Evolutionary conservation across 2,113 vertebrate genomes (phyloP).

Genomic region (Dipodomys ordii): DNA sequence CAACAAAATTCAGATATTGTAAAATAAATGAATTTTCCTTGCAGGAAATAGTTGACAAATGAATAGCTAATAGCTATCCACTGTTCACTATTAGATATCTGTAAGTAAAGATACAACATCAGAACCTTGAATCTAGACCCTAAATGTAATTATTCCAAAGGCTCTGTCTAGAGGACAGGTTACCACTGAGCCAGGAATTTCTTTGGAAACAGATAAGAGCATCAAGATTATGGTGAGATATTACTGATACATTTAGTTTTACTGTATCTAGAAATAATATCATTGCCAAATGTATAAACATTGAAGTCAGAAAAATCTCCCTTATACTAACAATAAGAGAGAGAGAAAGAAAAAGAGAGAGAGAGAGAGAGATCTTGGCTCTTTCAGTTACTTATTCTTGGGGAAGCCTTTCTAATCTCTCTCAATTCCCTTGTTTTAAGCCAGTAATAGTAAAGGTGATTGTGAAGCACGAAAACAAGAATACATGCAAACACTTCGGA

Average conservation of each 20-base stretch:
- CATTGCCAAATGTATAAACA: not conserved
- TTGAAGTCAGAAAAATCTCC: not conserved
- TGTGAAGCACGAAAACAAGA: not conserved
- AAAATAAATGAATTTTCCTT: not conserved
- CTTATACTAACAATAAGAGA: not conserved
- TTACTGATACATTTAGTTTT: not conserved
- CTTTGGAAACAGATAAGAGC: not conserved
- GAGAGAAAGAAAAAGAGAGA: no score
- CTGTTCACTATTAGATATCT: conserved; percentile 10
- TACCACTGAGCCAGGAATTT: not conserved
- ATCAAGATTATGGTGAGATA: not conserved
- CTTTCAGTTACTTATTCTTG: no score
- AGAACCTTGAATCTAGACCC: not conserved
- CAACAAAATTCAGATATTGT: not conserved
- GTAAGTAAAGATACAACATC: not conserved
- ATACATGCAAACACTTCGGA: not conserved
- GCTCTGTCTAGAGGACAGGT: not conserved
- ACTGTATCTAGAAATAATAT: not conserved
- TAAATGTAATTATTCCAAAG: not conserved
- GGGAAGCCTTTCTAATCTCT: not conserved
- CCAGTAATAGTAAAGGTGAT: not conserved
- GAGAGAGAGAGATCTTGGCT: no score
- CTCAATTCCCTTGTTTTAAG: conserved; percentile 26
- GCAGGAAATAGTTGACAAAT: not conserved
- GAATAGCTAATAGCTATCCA: not conserved